Evolutionary conservation across 2,113 vertebrate species (phyloP).

Genomic region (Sigmodon hispidus): DNA sequence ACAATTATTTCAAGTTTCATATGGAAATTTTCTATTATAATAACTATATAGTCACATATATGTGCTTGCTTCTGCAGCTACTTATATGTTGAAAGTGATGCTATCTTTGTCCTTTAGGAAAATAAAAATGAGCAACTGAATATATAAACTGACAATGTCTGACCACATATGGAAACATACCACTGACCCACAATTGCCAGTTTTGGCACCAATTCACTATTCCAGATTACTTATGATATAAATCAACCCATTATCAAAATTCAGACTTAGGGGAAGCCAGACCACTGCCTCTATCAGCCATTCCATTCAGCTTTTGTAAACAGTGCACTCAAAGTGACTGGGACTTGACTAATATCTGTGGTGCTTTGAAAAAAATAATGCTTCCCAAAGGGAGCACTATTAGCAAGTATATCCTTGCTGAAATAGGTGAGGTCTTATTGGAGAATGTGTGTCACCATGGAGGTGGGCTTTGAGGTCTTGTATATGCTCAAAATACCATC

Average conservation of each 20-base stretch:
- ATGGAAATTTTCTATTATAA: slow-evolving; percentile 26
- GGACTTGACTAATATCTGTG: not conserved
- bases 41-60: not conserved
- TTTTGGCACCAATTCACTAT: not conserved
- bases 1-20: slow-evolving; percentile 16
- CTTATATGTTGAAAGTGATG: not conserved
- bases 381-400: not conserved
- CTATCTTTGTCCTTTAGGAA: slow-evolving; percentile 8
- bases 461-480: not conserved
- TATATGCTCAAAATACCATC: not conserved
- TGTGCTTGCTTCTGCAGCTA: not conserved
- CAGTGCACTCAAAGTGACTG: not conserved
- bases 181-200: not conserved
- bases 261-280: not conserved
- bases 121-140: slow-evolving; percentile 35
- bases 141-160: not conserved
- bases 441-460: not conserved
- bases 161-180: not conserved
- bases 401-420: not conserved
- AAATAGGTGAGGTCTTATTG: not conserved
- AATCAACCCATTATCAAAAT: not conserved
- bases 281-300: not conserved
- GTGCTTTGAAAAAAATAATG: not conserved
- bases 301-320: not conserved
- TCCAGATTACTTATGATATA: not conserved